Evolutionary conservation across 2,113 vertebrate genomes (phyloP), one percentile per base, ranked within the genome.

Genomic region (Malaclemys terrapin): DNA sequence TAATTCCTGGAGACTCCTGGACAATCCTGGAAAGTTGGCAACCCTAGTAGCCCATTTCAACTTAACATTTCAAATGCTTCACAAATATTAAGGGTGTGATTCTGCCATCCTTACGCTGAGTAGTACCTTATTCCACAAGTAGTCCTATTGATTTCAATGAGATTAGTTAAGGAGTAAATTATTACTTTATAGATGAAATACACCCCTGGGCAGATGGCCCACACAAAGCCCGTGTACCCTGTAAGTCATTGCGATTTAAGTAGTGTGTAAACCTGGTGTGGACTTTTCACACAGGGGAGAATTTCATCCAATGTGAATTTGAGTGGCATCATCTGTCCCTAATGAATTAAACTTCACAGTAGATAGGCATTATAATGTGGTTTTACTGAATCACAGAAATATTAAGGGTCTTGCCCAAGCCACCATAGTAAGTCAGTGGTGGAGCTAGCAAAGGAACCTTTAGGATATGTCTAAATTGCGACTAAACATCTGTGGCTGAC

Each of bases 331-430:
- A 93, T 79, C 53, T 82, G 79, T 57, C 92, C 89, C 91, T 75
- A 59, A 79, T 69, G 57, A 20, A 81, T 20, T 31, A 65, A 42
- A 13, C 54, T 76, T 87, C 78, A 78, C 89, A 87, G 91, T 52
- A 85, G 82, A 80, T 92, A 29, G n/a, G 65, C 56, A 38, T 78
- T 78, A 78, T 49, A 9, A 10, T 95, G 72, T 59, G 31, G 42
- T 52, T 93, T 94, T 88, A 90, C 89, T 89, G 56, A 82, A 87
- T 88, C 91, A 82, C 85, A 76, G 65, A 93, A 57, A 11, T 89
- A 93, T 95, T 95, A 97, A 95, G 27, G 79, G 91, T 94, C 89
- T 95, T 97, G 85, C 90, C 89, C 65, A 83, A 88, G 93, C 95
- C 93, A 79, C 94, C 86, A 57, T 81, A 93, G 87, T 0, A 95